phyloP scores from a whole-genome alignment of 1,140 invertebrate genomes.

The Eurosta solidaginis region DNA sequence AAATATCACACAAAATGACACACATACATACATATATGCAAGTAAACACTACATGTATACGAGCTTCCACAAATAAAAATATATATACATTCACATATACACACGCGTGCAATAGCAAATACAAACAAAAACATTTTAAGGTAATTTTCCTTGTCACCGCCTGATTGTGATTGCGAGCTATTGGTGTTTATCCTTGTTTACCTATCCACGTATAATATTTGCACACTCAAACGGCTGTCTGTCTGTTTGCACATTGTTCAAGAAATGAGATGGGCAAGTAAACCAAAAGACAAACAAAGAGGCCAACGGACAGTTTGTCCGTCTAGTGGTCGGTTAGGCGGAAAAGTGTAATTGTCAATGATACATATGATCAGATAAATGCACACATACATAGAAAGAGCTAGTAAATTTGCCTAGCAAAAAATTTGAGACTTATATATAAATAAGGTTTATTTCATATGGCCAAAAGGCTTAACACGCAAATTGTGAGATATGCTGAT shows the following conservation, averaged over 20 bases:
- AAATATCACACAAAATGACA: not conserved
- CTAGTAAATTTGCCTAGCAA: no score
- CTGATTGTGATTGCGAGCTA: conserved; percentile 3
- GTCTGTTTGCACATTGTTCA: not conserved
- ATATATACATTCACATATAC: not conserved
- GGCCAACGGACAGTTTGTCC: not conserved
- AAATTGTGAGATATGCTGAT: no score
- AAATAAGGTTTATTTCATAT: no score
- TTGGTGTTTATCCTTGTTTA: conserved; percentile 16
- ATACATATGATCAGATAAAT: no score
- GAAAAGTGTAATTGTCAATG: no score
- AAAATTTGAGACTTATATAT: no score
- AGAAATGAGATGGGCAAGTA: conserved; percentile 1
- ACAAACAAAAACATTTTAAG: not conserved
- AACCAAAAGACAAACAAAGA: not conserved
- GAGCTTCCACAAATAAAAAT: no score
- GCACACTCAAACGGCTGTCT: not conserved
- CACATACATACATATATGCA: not conserved
- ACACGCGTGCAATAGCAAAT: not conserved
- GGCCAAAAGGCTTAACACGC: no score
- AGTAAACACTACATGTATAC: no score
- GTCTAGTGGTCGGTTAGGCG: no score
- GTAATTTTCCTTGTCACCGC: conserved; percentile 3
- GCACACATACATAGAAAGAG: no score
- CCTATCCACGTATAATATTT: conserved; percentile 20